Evolutionary conservation across 2,888 invertebrate genomes (phyloP), one percentile per base, ranked within the genome.

Genomic region (Ferdinandea cuprea): DNA sequence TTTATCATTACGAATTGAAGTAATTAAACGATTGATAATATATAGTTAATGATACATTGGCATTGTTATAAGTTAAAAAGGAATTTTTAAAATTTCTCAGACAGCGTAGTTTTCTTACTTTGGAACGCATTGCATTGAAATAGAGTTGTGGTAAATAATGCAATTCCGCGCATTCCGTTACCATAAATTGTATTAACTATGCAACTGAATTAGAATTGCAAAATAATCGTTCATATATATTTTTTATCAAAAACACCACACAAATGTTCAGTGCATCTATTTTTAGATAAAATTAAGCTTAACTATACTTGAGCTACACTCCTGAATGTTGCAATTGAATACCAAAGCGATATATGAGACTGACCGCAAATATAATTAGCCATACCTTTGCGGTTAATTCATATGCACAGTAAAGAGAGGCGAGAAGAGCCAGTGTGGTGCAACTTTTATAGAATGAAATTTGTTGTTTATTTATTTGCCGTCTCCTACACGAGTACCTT

Each of bases 241-340:
- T 21, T 2, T 35, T 37, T 58, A 76, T 44, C n/a, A 61, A 21
- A 77, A 52, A 76, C 59, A 25, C 17, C 13, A 2, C 44, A 32
- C 28, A 9, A 68, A 68, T 54, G 69, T 76, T 61, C 61, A 54
- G 30, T 30, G 13, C 35, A 21, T 37, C 69, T 77, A 77, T 77
- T 61, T 77, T 69, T 69, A 69, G 61, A 77, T 46, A 13, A 15
- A 61, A 69, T 54, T 69, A 68, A 69, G 61, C 35, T 25, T 28
- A 44, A 54, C 68, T 59, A 28, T 30, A n/a, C n/a, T 48, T 65
- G 17, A 66, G 28, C 11, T 56, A 50, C 66, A 68, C 35, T 2
- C n/a, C 59, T 8, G 28, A 19, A 17, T 25, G 13, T 37, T 44
- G 54, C 37, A 56, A 37, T 48, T 8, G n/a, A 50, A 48, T 13